Conservation (phyloP, 2,888 invertebrate species). For the Spisula subtruncata region DNA sequence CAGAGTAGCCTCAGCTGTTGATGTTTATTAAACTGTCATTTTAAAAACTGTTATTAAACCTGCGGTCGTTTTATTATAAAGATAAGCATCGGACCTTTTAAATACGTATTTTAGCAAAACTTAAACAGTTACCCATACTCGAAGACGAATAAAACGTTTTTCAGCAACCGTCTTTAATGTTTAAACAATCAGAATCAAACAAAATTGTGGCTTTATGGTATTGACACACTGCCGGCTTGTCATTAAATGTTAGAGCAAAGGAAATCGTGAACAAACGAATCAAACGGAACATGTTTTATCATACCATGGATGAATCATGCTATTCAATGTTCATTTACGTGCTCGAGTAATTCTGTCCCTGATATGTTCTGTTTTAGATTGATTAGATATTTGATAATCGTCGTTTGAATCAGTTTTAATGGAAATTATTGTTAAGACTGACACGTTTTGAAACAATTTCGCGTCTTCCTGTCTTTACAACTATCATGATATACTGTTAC, state of each 20-base stretch:
- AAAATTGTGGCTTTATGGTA: neutral
- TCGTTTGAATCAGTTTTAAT: neutral
- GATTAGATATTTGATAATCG: conserved; percentile 1
- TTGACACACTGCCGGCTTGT: neutral
- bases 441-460: conserved; percentile 10
- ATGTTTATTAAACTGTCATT: too few relatives aligned
- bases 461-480: conserved; percentile 3
- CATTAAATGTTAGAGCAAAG: neutral
- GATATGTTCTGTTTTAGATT: conserved; percentile 3
- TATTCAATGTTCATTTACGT: neutral
- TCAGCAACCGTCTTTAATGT: too few relatives aligned
- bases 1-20: too few relatives aligned
- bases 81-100: too few relatives aligned
- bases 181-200: too few relatives aligned
- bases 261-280: neutral
- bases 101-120: too few relatives aligned
- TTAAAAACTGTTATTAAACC: too few relatives aligned
- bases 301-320: neutral
- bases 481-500: neutral
- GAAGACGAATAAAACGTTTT: too few relatives aligned
- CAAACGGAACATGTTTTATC: neutral
- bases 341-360: neutral
- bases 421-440: neutral
- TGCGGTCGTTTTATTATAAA: too few relatives aligned
- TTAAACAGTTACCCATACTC: too few relatives aligned